Conservation (phyloP, 2,888 invertebrate genomes). For the Mimachlamys varia region DNA sequence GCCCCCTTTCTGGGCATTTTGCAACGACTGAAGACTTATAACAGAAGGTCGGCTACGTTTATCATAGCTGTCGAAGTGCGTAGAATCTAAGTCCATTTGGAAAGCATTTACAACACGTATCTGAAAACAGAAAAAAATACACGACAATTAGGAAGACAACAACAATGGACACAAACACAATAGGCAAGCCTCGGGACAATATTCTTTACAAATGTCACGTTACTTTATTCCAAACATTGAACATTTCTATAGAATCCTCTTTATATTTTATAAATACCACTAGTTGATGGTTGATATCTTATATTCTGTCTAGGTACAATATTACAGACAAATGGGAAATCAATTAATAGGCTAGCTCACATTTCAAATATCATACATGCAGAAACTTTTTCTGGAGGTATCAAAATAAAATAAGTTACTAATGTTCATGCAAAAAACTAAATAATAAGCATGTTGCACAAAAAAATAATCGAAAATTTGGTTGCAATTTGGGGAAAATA, state of each 20-base stretch:
- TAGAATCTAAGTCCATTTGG: conserved; percentile 83
- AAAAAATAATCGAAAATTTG: not conserved
- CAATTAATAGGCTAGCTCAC: not conserved
- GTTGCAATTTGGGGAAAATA: conserved; percentile 14
- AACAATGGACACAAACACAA: not conserved
- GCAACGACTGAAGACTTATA: conserved; percentile 78
- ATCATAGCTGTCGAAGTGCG: conserved; percentile 84
- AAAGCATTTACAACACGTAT: conserved; percentile 99
- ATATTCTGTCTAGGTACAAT: not conserved
- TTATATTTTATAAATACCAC: not conserved
- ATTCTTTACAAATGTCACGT: not conserved
- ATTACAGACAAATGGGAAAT: not conserved
- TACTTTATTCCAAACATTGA: not conserved
- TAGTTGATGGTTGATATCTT: not conserved
- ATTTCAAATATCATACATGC: conserved; percentile 20
- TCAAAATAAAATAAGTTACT: not conserved
- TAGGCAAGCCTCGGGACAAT: conserved; percentile 3
- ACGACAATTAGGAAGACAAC: not conserved
- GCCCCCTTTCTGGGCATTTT: conserved; percentile 67
- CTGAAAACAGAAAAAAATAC: conserved; percentile 84
- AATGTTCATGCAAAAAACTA: not conserved
- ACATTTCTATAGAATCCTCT: not conserved
- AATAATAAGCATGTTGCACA: not conserved
- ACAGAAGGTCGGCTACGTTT: conserved; percentile 80
- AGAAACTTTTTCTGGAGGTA: not conserved